Base-by-base conservation (phyloP, 1,140 invertebrate genomes). In the Eurosta solidaginis region DNA sequence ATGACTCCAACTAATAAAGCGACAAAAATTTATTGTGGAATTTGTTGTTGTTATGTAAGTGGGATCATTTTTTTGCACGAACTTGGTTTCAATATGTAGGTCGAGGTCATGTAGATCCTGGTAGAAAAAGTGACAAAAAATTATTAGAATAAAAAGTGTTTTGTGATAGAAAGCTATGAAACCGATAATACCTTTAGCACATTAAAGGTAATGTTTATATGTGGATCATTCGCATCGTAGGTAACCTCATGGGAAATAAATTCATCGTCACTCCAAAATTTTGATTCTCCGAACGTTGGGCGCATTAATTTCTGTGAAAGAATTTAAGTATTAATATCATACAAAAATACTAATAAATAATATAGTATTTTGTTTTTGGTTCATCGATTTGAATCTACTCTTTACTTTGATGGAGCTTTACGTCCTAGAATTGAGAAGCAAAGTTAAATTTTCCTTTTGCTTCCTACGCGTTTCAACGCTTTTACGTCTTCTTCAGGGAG, bases 231-330 rank as follows among this genome's bases (percentile, higher is more conserved):
- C 45, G 77, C 59, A 77, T 87, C 85, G 44, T 82, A 84, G 36
- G 79, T 59, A 0, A 87, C 78, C 45, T 82, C 84, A 77, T 85
- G 85, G 45, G 79, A 82, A 17, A 87, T 50, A 76, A 78, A 73
- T 29, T 83, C 83, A 44, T 87, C 83, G 7, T 87, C 85, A 76
- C 85, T 87, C 85, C 85, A 87, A 10, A 82, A 17, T 42, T 87
- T 85, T 1, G 80, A 75, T 6, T 84, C 82, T 22, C 84, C 84
- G 40, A 86, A 84, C 50, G 83, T 87, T 25, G 84, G 85, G 7
- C 85, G 82, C 81, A 87, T 73, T 77, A 87, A 82, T 87, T 87
- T 87, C 85, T 87, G 50, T 6, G 12, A 29, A 49, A 74, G 25
- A 22, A 25, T 47, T 45, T 45, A n/a, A n/a, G n/a, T n/a, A n/a